phyloP scores from a whole-genome alignment of 1,140 invertebrate species.

The Drosophila kikkawai region DNA sequence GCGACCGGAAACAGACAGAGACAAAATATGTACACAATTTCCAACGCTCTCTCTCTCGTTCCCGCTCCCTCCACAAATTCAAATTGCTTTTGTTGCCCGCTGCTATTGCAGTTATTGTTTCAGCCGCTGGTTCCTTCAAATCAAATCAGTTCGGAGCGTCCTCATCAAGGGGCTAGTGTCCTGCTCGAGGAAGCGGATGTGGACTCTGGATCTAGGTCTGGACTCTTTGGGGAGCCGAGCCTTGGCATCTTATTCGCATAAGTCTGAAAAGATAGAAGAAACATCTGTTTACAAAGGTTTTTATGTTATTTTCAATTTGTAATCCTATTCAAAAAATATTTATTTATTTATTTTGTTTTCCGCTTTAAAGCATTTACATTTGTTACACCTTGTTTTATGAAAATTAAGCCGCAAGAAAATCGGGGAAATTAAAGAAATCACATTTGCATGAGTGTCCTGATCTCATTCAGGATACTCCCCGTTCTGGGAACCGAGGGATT shows the following conservation, averaged over 20 bases:
- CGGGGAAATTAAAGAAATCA: slow-evolving; percentile 1
- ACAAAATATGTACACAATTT: slow-evolving; percentile 74
- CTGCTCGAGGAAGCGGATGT: slow-evolving; percentile 12
- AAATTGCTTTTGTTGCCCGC: slow-evolving; percentile 70
- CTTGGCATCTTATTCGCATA: slow-evolving; percentile 50
- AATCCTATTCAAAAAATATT: background rate
- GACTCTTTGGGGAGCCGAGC: slow-evolving; percentile 47
- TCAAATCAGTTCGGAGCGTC: slow-evolving; percentile 55
- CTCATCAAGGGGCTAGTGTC: slow-evolving; percentile 26
- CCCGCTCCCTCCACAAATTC: slow-evolving; percentile 57
- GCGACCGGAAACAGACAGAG: slow-evolving; percentile 39
- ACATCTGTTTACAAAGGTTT: background rate
- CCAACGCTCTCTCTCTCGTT: slow-evolving; percentile 26
- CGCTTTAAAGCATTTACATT: background rate
- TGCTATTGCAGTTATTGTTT: slow-evolving; percentile 63
- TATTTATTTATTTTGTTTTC: background rate
- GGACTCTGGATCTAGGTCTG: slow-evolving; percentile 43
- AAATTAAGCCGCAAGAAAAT: background rate
- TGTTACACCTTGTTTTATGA: slow-evolving; percentile 1
- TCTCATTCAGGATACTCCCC: background rate
- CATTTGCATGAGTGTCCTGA: background rate
- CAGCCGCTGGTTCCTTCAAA: slow-evolving; percentile 45
- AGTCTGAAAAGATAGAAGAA: slow-evolving; percentile 50
- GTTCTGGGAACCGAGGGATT: background rate
- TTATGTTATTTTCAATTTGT: background rate